Evolutionary conservation across 2,797 vertebrate genomes (phyloP), one percentile per base, ranked within the genome.

Genomic region (Microtus californicus): DNA sequence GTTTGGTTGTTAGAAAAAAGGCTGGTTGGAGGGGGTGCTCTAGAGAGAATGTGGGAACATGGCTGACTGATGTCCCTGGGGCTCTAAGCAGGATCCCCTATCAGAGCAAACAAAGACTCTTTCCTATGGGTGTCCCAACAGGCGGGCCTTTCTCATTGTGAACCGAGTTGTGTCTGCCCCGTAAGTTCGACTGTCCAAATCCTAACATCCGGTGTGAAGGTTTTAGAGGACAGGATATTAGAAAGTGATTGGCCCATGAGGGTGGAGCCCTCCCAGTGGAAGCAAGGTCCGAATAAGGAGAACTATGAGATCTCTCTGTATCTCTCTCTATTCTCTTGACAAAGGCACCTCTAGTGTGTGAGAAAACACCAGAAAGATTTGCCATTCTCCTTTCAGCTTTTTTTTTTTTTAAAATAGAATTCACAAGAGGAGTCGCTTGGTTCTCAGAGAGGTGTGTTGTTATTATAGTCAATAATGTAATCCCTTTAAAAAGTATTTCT

Each of bases 81-180:
- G 63, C 27, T 40, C n/a, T 17, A 59, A 65, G 14, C 15, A 77
- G 51, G 17, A 0, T 7, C 5, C 69, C 37, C 9, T 61, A 2
- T 34, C 3, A 17, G 15, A 15, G 12, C 17, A 63, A 59, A 37
- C n/a, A 17, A 19, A 21, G 43, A 25, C 27, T 51, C 71, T 61
- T 54, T 27, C 54, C 9, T 56, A 0, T 17, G 25, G 17, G 3
- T 40, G 34, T 61, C 61, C 37, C 87, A 31, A 43, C 21, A 51
- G 40, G 37, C 25, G 69, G 13, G 37, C n/a, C 92, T 61, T 7
- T 12, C 29, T 37, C 6, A 7, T 9, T 17, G 0, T 0, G 10
- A n/a, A 27, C 40, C 15, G 8, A 56, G 43, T 1, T 1, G 11
- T 5, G 34, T 21, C 43, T 27, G 9, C 23, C 15, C 45, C 21